Percentiles rank a stretch among this genome's conserved stretches.
Conservation (phyloP, 2,113 vertebrate genomes). For the Excalfactoria chinensis region DNA sequence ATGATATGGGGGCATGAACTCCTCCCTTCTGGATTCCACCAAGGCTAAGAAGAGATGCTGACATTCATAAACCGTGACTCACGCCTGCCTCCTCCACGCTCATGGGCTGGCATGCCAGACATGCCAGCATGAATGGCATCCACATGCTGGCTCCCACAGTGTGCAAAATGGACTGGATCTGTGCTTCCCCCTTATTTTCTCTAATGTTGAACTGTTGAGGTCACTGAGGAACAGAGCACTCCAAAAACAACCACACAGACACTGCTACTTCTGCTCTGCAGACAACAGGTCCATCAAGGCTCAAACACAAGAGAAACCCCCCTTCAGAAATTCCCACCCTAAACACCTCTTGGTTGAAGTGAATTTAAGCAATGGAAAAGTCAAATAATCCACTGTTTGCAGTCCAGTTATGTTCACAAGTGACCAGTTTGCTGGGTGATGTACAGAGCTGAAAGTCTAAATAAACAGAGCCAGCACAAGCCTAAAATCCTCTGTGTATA, state of each 20-base stretch:
- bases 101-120: not conserved
- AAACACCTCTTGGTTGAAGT: not conserved
- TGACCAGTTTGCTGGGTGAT: not conserved
- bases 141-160: not conserved
- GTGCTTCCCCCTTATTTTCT: not conserved
- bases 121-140: not conserved
- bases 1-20: not conserved
- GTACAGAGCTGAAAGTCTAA: no score
- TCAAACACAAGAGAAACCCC: not conserved
- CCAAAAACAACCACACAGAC: not conserved
- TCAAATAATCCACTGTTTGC: not conserved
- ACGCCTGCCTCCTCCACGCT: not conserved
- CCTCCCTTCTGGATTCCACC: conserved; percentile 8
- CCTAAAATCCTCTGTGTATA: not conserved
- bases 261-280: not conserved
- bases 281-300: not conserved
- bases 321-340: not conserved
- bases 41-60: conserved; percentile 2
- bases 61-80: conserved; percentile 30
- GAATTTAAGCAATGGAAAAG: not conserved
- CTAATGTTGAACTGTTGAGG: not conserved
- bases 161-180: not conserved
- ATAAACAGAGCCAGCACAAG: not conserved
- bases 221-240: not conserved
- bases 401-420: not conserved